Evolutionary conservation across 2,888 invertebrate species (phyloP).

Genomic region (Gymnosoma rotundatum): DNA sequence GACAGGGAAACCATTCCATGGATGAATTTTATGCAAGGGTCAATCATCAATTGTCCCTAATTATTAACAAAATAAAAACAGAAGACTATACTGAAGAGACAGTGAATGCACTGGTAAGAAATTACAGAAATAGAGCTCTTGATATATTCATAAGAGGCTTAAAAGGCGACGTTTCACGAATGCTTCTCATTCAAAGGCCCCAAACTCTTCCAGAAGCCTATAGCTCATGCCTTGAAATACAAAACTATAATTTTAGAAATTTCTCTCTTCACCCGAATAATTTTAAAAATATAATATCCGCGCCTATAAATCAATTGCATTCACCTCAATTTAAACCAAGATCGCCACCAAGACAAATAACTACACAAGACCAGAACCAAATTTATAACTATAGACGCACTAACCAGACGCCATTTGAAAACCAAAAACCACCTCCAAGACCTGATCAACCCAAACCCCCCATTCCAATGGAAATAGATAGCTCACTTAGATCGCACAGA

Average conservation of each 20-base stretch:
- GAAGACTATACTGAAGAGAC: slow-evolving; percentile 68
- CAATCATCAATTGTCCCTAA: slow-evolving; percentile 67
- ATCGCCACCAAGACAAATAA: slow-evolving; percentile 3
- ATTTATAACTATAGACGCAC: slow-evolving; percentile 7
- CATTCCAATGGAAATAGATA: slow-evolving; percentile 7
- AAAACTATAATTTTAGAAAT: slow-evolving; percentile 31
- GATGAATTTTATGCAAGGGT: slow-evolving; percentile 64
- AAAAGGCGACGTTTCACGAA: slow-evolving; percentile 55
- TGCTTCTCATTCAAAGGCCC: slow-evolving; percentile 37
- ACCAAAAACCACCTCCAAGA: slow-evolving; percentile 16
- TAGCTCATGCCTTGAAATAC: slow-evolving; percentile 41
- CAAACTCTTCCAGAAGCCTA: slow-evolving; percentile 38
- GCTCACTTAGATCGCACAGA: background rate
- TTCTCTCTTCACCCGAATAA: slow-evolving; percentile 4
- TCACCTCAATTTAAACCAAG: slow-evolving; percentile 11
- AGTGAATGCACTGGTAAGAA: slow-evolving; percentile 57
- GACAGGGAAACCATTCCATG: slow-evolving; percentile 21
- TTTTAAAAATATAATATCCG: slow-evolving; percentile 10
- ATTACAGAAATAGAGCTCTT: slow-evolving; percentile 69
- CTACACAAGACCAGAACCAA: slow-evolving; percentile 15
- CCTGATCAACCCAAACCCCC: slow-evolving; percentile 12
- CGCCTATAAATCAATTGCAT: slow-evolving; percentile 15
- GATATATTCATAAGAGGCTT: slow-evolving; percentile 67
- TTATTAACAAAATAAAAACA: slow-evolving; percentile 71
- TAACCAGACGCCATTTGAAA: background rate